A percentile compares a stretch with the other conserved stretches of the same genome.
These are phyloP conservation scores for Ganaspis sp. DNA, from an alignment of 1,140 invertebrate genomes.

Conservation along the genomic window DNA sequence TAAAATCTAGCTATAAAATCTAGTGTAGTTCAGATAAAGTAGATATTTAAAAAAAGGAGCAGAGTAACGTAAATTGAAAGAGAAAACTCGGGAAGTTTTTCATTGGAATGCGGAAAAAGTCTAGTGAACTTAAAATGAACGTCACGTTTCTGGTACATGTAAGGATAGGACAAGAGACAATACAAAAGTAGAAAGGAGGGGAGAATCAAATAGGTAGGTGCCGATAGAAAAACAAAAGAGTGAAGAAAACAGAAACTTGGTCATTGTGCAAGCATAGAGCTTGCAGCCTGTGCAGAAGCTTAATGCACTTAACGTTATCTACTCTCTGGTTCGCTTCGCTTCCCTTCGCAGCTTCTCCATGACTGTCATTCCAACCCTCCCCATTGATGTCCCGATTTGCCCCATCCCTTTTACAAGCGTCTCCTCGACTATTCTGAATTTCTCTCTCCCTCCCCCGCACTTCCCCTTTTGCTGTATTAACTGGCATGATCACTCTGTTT, in stretches of 20 bases:
- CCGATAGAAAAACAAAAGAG: conserved; percentile 26
- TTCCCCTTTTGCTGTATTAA: neutral
- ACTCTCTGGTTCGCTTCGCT: conserved; percentile 39
- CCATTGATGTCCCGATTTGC: conserved; percentile 33
- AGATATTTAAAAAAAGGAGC: neutral
- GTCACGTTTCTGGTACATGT: conserved; percentile 11
- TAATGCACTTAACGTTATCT: conserved; percentile 61
- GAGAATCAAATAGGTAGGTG: conserved; percentile 21
- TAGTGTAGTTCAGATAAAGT: no score
- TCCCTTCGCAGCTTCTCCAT: conserved; percentile 45
- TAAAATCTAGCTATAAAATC: no score
- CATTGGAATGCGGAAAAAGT: neutral
- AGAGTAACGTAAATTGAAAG: neutral
- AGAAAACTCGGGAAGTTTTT: neutral
- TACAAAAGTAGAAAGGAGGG: conserved; percentile 12
- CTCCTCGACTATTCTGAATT: conserved; percentile 18
- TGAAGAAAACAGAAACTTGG: conserved; percentile 34
- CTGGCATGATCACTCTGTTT: conserved; percentile 24
- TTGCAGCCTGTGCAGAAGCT: conserved; percentile 44
- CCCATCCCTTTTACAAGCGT: conserved; percentile 6
- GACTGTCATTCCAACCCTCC: conserved; percentile 53
- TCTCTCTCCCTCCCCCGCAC: neutral
- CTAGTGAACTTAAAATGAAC: conserved; percentile 12
- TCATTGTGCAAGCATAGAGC: conserved; percentile 55
- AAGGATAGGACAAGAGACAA: conserved; percentile 25